Base-by-base conservation (phyloP, 2,888 invertebrate species). In the Hyposoter dolosus region DNA sequence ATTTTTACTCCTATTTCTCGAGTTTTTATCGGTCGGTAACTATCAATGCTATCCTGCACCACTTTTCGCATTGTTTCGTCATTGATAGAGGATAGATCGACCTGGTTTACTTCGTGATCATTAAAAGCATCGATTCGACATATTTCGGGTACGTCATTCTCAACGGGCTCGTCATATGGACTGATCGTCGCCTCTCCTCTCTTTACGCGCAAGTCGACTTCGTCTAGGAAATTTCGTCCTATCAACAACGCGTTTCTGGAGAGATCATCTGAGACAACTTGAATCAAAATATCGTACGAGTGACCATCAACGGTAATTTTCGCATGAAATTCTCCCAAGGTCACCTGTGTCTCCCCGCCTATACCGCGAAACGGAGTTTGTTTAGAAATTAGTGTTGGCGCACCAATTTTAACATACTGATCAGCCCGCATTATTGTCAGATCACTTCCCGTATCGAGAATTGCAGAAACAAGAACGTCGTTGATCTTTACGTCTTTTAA, bases 391-490 rank as follows among this genome's bases (percentile, higher is more conserved):
- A 63, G 40, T 76, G 32, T 71, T n/a, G 71, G 71, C 17, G 71
- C 53, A 35, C 71, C 71, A 17, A 71, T 53, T 17, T 71, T 71
- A 71, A 53, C 71, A 10, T 50, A 71, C 17, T 71, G 47, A 53
- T 72, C 71, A 15, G 71, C 71, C 17, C 32, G 71, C 71, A 72
- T 72, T 53, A 72, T 72, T n/a, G 71, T 72, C 32, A 72, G 32
- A 7, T 72, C 71, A n/a, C 50, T 72, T 32, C 53, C 71, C 71
- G 71, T 72, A 32, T 71, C 71, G n/a, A 56, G 50, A 32, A 77
- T 65, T 47, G 47, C 47, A 65, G 77, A 50, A 66, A 63, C 28
- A 65, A 66, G 45, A 47, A 66, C 50, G 15, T 65, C 47, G 45
- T 65, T 50, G 19, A 77, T 77, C 43, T 47, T 77, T 63, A 77